Base-by-base conservation (phyloP, 2,797 vertebrate genomes). In the Valencia hispanica region DNA sequence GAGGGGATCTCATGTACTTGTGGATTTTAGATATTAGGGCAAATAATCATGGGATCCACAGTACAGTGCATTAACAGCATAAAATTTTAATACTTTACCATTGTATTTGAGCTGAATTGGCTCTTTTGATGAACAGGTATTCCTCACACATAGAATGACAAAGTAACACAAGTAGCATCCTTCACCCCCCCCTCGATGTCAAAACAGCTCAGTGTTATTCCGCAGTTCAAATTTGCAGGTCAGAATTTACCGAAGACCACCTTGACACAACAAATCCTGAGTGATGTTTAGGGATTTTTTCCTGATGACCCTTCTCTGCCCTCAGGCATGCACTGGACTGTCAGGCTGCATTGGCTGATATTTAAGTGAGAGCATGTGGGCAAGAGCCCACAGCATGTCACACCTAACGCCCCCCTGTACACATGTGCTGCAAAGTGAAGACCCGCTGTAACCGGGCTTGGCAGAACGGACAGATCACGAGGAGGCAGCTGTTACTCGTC, bases 281-380 rank as follows among this genome's bases (percentile, higher is more conserved):
- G 32, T 79, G 70, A 79, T 70, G 39, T 55, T 47, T 17, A 81
- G 68, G 30, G 59, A 9, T 30, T 57, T 74, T 34, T 43, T 36
- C 70, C 51, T 41, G 53, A 36, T 80, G 79, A 70, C 83, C 61
- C 73, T 5, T 8, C 30, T 79, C 2, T 0, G 61, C 18, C 72
- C 75, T 68, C 30, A 1, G 79, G 81, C 55, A 73, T 41, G 43
- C 68, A 75, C 53, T 75, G 55, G 30, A 84, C 80, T 90, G 88
- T 92, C 92, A 81, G 59, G 70, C 72, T 73, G 39, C 77, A 89
- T 93, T n/a, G 73, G 63, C 77, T 91, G 89, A 79, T 88, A 90
- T 93, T 90, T 92, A 79, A 9, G 43, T 84, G 86, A 91, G 76
- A 18, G 53, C 27, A 51, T 83, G 74, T 83, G 80, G 84, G 59